These are phyloP conservation scores for Malacoraja senta DNA, from an alignment of 2,797 vertebrate species.

Conservation along the genomic window DNA sequence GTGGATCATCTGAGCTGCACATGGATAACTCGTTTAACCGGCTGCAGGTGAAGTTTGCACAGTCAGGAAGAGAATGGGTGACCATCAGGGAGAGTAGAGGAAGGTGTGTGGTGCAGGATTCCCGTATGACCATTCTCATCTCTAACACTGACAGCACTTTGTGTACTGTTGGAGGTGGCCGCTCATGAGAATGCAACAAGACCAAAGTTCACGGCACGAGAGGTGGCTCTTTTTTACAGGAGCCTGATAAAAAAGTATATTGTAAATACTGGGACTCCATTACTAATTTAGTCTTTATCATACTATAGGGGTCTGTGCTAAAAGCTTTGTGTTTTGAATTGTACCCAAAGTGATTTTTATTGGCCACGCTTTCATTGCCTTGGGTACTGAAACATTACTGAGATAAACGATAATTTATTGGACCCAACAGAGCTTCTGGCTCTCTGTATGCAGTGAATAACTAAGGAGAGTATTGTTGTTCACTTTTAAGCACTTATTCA, in stretches of 20 bases:
- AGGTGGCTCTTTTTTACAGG: too few relatives aligned
- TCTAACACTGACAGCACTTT: too few relatives aligned
- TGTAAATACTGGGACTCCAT: not conserved
- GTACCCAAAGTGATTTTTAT: not conserved
- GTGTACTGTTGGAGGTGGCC: too few relatives aligned
- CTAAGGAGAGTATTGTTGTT: not conserved
- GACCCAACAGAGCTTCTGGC: not conserved
- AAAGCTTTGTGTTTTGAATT: not conserved
- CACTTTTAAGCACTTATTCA: not conserved
- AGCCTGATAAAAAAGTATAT: not conserved
- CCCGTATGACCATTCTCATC: too few relatives aligned
- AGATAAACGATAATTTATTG: not conserved
- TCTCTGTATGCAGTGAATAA: not conserved
- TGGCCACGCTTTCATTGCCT: not conserved
- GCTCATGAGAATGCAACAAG: too few relatives aligned
- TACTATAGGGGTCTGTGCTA: not conserved
- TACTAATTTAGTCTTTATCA: not conserved
- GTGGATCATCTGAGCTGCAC: too few relatives aligned
- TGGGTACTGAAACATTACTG: not conserved
- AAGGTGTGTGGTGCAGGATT: too few relatives aligned
- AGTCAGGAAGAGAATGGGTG: too few relatives aligned
- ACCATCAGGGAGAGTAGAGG: too few relatives aligned
- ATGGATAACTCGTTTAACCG: too few relatives aligned
- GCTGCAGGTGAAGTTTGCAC: too few relatives aligned
- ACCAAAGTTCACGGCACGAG: too few relatives aligned